A percentile compares a stretch with the other conserved stretches of the same genome.
These are phyloP conservation scores for Euschistus heros DNA, from an alignment of 1,140 invertebrate genomes.

Conservation along the genomic window DNA sequence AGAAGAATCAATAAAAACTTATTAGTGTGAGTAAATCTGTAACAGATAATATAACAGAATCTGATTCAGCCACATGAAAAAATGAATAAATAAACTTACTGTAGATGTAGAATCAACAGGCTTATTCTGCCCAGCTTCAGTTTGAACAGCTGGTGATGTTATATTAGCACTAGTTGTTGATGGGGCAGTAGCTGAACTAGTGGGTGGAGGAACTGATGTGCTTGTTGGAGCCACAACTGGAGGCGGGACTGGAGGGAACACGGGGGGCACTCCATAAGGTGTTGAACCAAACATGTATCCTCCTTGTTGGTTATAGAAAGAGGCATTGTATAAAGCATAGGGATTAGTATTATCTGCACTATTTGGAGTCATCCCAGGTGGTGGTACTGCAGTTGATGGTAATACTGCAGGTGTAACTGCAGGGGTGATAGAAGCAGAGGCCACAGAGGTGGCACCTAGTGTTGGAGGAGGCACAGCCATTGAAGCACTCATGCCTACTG, in stretches of 20 bases:
- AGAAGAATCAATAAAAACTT: no score
- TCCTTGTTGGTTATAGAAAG: neutral
- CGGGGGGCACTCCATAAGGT: conserved; percentile 9
- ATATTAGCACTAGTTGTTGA: neutral
- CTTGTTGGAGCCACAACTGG: neutral
- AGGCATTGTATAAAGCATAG: neutral
- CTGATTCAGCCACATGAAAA: no score
- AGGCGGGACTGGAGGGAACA: conserved; percentile 1
- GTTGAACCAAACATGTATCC: conserved; percentile 4
- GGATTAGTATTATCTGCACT: neutral
- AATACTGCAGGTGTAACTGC: neutral
- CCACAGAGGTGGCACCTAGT: neutral
- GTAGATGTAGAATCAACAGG: no score
- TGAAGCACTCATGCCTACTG: neutral
- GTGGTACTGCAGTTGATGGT: neutral
- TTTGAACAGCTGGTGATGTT: neutral
- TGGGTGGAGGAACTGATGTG: neutral
- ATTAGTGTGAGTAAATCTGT: no score
- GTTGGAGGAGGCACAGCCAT: neutral
- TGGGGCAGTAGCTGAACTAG: neutral
- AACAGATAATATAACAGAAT: no score
- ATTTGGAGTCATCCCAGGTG: neutral
- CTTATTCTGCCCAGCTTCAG: no score
- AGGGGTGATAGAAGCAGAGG: neutral
- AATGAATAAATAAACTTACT: no score